A percentile compares a stretch with the other conserved stretches of the same genome.
phyloP scores from a whole-genome alignment of 1,140 invertebrate genomes.

The Globodera ellingtonae region DNA sequence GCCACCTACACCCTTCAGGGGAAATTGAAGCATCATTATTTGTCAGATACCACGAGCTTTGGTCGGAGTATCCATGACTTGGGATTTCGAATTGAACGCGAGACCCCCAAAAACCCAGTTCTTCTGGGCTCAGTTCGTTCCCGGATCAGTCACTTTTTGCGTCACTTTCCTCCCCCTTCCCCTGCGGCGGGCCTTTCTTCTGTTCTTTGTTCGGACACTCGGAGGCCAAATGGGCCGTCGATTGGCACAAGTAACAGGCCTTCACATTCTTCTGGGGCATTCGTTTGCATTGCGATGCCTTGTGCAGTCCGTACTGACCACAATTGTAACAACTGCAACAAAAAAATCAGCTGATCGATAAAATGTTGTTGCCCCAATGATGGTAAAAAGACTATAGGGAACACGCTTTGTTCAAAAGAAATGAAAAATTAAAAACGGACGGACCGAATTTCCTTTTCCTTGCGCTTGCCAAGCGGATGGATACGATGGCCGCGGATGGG shows the following conservation, averaged over 20 bases:
- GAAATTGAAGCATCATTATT: no score
- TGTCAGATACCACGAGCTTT: no score
- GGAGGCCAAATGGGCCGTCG: conserved; percentile 27
- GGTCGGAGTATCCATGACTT: no score
- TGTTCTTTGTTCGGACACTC: conserved; percentile 32
- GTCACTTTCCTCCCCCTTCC: background rate
- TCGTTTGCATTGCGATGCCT: conserved; percentile 33
- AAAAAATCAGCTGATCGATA: background rate
- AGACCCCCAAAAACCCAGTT: no score
- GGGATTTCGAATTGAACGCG: no score
- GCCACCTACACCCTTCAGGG: no score
- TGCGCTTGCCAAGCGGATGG: conserved; percentile 32
- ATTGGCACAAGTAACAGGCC: conserved; percentile 34
- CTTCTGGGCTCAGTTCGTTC: no score
- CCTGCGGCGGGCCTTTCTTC: background rate
- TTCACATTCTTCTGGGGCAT: conserved; percentile 28
- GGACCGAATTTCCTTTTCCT: conserved; percentile 33
- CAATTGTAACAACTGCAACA: conserved; percentile 35
- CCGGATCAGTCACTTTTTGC: background rate
- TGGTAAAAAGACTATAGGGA: background rate
- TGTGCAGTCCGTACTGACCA: conserved; percentile 35
- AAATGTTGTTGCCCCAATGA: background rate
- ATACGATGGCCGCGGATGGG: conserved; percentile 24
- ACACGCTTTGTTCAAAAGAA: background rate
- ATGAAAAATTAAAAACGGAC: background rate